Conservation (phyloP, 2,888 invertebrate species). For the Chorisops tibialis region DNA sequence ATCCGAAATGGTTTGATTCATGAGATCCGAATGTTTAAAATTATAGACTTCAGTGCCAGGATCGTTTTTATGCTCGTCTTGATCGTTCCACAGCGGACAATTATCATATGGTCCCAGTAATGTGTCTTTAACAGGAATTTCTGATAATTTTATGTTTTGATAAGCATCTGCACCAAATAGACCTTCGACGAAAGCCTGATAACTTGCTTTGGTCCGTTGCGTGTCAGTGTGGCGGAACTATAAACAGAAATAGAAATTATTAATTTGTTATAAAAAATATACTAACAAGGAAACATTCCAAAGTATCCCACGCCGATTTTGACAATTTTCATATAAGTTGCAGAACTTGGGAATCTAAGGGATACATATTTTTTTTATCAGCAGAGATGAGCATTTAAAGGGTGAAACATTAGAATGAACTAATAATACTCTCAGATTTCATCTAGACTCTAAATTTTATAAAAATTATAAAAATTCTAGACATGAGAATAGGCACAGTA, state of each 20-base stretch:
- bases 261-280: too few species aligned
- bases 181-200: slow-evolving; percentile 61
- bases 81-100: slow-evolving; percentile 61
- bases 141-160: slow-evolving; percentile 36
- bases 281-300: too few species aligned
- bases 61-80: slow-evolving; percentile 54
- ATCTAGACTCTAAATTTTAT: too few species aligned
- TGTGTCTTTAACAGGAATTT: slow-evolving; percentile 47
- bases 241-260: background rate
- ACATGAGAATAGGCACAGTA: too few species aligned
- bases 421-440: too few species aligned
- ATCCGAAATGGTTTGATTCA: slow-evolving; percentile 51
- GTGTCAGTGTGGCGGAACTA: slow-evolving; percentile 63
- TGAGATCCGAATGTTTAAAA: slow-evolving; percentile 40
- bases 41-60: slow-evolving; percentile 47
- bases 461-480: too few species aligned
- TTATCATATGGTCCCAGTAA: slow-evolving; percentile 59
- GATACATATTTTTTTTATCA: too few species aligned
- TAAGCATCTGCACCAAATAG: slow-evolving; percentile 50
- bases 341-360: too few species aligned
- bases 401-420: too few species aligned
- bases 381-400: too few species aligned
- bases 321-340: too few species aligned
- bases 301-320: too few species aligned
- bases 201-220: slow-evolving; percentile 61